Evolutionary conservation across 2,797 vertebrate genomes (phyloP), one percentile per base, ranked within the genome.

Genomic region (Pangasius sanitwongsei): DNA sequence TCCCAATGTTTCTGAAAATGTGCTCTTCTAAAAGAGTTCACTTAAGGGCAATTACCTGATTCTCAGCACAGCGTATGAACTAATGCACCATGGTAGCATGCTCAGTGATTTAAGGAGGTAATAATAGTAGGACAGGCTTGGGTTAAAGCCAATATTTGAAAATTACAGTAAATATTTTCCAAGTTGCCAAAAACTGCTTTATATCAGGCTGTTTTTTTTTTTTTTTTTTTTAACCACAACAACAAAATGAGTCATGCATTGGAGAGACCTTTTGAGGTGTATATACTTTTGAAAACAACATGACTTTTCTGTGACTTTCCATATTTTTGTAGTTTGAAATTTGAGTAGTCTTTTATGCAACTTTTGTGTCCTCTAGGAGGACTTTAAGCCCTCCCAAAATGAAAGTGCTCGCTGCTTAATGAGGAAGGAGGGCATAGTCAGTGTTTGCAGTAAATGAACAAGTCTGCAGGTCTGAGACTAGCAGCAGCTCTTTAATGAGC

Each of bases 401-500:
- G 92, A 93, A 94, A 93, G 87, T 78, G 80, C 90, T 90, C 80
- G 6, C 90, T 92, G 91, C 87, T 74, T 93, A 95, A 95, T 94
- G 94, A 94, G 93, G 89, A 88, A 86, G 87, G 90, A 94, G 91
- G 91, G 87, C 89, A 91, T 74, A 78, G 87, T 81, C 85, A 90
- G 92, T 50, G 89, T 92, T 91, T 89, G 89, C 87, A 90, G 89
- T 91, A 94, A 94, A 93, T 93, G 83, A 92, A 92, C 89, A 83
- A 92, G 90, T 93, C 91, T 92, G 72, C 93, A 94, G 91, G 89
- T 90, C 91, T 89, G 87, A 91, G 92, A 92, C 92, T 83, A 89
- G 88, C 90, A 89, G 92, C 83, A 83, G 78, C 91, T 92, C 94
- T 50, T 94, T 95, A 95, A 96, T 96, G 93, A 96, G 94, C 93